Conservation (phyloP, 1,140 invertebrate genomes). For the Hyposmocoma kahamanoa region DNA sequence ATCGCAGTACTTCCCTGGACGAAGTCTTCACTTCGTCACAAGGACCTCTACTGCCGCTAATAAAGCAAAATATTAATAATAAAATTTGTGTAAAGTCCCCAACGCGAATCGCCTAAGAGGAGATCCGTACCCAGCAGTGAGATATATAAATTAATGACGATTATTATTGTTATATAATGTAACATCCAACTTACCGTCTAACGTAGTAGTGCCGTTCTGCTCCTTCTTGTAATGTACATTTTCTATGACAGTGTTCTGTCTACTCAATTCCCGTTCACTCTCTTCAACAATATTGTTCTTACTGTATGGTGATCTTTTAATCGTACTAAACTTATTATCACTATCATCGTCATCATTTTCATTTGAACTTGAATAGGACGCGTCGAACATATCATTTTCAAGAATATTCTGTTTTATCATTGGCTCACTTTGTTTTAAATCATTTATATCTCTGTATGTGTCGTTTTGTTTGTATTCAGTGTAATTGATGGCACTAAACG, state of each 20-base stretch:
- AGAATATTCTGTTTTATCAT: constrained; percentile 73
- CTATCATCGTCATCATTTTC: constrained; percentile 76
- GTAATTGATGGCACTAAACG: constrained; percentile 52
- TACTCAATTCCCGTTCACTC: constrained; percentile 37
- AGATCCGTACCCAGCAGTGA: too few relatives aligned
- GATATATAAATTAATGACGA: background rate
- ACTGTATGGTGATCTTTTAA: constrained; percentile 79
- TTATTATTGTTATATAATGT: background rate
- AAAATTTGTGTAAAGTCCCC: too few relatives aligned
- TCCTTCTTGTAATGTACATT: constrained; percentile 68
- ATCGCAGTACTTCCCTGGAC: too few relatives aligned
- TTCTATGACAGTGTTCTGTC: constrained; percentile 71
- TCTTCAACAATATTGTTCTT: constrained; percentile 65
- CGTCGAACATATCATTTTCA: constrained; percentile 71
- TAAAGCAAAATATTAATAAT: too few relatives aligned
- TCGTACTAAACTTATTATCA: constrained; percentile 79
- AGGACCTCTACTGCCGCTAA: too few relatives aligned
- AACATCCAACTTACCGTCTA: constrained; percentile 42
- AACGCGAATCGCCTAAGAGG: too few relatives aligned
- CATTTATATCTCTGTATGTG: constrained; percentile 30
- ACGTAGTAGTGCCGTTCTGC: constrained; percentile 52
- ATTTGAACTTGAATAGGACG: constrained; percentile 70
- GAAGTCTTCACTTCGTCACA: too few relatives aligned
- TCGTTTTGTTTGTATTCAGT: constrained; percentile 32
- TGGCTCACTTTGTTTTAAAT: constrained; percentile 57